Conservation (phyloP, 2,888 invertebrate genomes). For the Aphodius granarius region DNA sequence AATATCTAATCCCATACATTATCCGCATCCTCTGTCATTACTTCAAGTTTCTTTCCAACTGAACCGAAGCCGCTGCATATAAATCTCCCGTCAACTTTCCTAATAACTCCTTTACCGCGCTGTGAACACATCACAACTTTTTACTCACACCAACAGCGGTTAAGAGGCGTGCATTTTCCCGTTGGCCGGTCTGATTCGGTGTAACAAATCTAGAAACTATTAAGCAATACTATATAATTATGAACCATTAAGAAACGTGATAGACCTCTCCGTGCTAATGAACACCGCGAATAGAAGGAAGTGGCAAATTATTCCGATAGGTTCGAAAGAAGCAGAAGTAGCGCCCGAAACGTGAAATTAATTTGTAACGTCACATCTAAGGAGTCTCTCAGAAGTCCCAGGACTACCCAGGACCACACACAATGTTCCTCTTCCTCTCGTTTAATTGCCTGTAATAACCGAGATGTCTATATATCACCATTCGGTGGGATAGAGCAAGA, state of each 20-base stretch:
- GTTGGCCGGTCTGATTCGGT: not conserved
- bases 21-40: not conserved
- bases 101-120: not conserved
- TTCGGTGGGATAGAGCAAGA: conserved; percentile 4
- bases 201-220: not conserved
- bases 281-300: conserved; percentile 36
- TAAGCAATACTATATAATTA: not conserved
- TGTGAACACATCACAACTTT: not conserved
- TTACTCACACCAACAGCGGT: not conserved
- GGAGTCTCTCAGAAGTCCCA: not conserved
- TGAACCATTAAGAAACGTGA: not conserved
- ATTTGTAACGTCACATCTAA: conserved; percentile 21
- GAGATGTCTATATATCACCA: not conserved
- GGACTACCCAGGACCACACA: conserved; percentile 18
- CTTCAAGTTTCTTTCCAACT: not conserved
- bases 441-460: not conserved
- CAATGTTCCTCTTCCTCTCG: conserved; percentile 12
- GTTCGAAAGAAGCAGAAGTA: conserved; percentile 6
- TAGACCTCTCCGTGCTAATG: not conserved
- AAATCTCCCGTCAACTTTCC: not conserved
- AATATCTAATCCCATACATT: not conserved
- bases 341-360: conserved; percentile 24
- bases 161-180: not conserved
- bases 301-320: conserved; percentile 7
- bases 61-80: not conserved